Base-by-base conservation (phyloP, 2,888 invertebrate genomes). In the Neocrepidodera transversa region DNA sequence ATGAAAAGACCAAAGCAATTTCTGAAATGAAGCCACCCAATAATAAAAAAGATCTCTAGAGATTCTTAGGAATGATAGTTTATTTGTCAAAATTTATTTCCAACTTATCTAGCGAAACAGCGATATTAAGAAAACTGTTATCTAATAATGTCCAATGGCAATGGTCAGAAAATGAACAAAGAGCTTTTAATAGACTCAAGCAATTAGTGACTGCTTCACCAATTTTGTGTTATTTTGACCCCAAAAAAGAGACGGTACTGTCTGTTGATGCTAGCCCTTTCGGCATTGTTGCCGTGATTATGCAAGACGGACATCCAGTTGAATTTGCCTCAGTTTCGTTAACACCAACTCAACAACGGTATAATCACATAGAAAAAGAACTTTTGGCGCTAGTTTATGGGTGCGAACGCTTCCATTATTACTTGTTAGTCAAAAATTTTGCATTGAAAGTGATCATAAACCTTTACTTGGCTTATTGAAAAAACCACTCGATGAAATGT, bases 321-420 rank as follows among this genome's bases (percentile, higher is more conserved):
- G 49, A 53, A 49, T 59, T 35, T 57, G 42, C 62, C 8, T 62
- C 60, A n/a, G 54, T 42, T n/a, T 49, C 63, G 6, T 45, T 65
- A 23, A 65, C 52, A 14, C n/a, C 20, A 23, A 23, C 43, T n/a
- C 42, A 42, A 42, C 20, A 17, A 2, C 8, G 18, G 13, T 42
- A 42, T n/a, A 20, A 17, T 45, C 32, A 48, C 28, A 57, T 70
- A 2, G 68, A 71, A 52, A 71, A 71, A 57, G 68, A 73, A 56
- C 53, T 68, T 26, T 30, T 69, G 1, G 68, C 68, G 11, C 60
- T 70, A 6, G 64, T 65, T 7, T 67, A 47, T 60, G 67, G 63
- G n/a, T 67, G 65, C 60, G 53, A 63, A 20, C 40, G 26, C 14
- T 42, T 42, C 17, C 18, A 42, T 18, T 18, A 7, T 10, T 40